Conservation (phyloP, 2,113 vertebrate genomes). For the Neolamprologus modestus region DNA sequence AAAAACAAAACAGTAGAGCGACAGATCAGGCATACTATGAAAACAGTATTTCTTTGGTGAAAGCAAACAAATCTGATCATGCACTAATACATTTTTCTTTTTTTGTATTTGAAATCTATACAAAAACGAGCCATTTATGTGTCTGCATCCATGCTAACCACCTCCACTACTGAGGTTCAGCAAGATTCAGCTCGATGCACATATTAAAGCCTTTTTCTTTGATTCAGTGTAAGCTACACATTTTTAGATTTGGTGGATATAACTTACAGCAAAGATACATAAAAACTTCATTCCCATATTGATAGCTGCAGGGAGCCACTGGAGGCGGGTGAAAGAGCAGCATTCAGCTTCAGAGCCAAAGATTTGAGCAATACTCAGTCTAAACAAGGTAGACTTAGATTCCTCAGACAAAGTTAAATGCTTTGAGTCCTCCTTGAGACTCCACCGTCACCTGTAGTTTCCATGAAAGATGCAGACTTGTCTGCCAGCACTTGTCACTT, state of each 20-base stretch:
- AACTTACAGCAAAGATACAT: neutral
- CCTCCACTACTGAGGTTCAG: neutral
- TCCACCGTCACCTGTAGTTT: neutral
- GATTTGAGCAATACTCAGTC: neutral
- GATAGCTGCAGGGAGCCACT: neutral
- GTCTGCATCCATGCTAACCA: neutral
- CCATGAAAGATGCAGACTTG: neutral
- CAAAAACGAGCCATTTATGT: neutral
- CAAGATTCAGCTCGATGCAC: neutral
- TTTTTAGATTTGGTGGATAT: neutral
- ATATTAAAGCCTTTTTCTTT: neutral
- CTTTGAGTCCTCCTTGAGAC: neutral
- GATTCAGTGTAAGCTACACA: neutral
- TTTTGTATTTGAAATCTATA: neutral
- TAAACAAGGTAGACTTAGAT: neutral
- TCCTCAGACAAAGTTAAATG: neutral
- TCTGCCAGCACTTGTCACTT: neutral
- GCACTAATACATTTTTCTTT: neutral
- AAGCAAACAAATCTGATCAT: neutral
- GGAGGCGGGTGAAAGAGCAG: neutral
- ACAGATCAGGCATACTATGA: neutral
- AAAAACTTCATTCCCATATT: neutral
- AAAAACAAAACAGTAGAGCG: neutral
- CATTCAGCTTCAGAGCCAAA: neutral
- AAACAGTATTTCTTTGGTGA: neutral